phyloP scores from a whole-genome alignment of 2,888 invertebrate genomes.

The Acronicta alni region DNA sequence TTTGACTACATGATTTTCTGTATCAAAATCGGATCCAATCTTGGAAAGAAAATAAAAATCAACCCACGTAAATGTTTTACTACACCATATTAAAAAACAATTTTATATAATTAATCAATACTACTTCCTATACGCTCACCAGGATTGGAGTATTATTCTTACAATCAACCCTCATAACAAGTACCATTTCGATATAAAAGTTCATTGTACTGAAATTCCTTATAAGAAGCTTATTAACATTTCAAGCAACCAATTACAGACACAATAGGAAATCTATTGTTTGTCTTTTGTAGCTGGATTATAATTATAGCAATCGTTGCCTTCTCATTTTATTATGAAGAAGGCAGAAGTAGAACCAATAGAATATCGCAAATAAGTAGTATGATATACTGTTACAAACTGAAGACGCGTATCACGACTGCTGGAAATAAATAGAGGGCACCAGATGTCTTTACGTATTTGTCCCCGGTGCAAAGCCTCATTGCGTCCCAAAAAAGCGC shows the following conservation, averaged over 20 bases:
- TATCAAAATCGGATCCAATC: background rate
- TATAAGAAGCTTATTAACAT: conserved; percentile 10
- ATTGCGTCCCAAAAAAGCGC: conserved; percentile 28
- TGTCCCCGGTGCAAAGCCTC: conserved; percentile 16
- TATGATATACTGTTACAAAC: no score
- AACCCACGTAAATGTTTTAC: background rate
- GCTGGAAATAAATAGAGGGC: conserved; percentile 5
- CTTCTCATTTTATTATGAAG: conserved; percentile 10
- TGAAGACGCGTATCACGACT: background rate
- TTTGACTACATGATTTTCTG: background rate
- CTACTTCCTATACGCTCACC: background rate
- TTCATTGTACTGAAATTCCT: conserved; percentile 21
- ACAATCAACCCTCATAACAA: conserved; percentile 14
- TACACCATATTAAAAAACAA: background rate
- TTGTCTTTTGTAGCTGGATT: no score
- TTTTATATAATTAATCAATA: background rate
- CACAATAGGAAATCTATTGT: no score
- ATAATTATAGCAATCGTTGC: no score
- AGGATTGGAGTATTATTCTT: background rate
- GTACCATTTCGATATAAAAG: conserved; percentile 32
- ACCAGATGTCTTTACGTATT: conserved; percentile 24
- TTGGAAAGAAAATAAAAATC: background rate
- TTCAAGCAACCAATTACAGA: no score
- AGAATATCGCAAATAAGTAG: background rate
- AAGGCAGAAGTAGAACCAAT: no score